phyloP scores from a whole-genome alignment of 2,113 vertebrate genomes.

The Corydoras maculifer region DNA sequence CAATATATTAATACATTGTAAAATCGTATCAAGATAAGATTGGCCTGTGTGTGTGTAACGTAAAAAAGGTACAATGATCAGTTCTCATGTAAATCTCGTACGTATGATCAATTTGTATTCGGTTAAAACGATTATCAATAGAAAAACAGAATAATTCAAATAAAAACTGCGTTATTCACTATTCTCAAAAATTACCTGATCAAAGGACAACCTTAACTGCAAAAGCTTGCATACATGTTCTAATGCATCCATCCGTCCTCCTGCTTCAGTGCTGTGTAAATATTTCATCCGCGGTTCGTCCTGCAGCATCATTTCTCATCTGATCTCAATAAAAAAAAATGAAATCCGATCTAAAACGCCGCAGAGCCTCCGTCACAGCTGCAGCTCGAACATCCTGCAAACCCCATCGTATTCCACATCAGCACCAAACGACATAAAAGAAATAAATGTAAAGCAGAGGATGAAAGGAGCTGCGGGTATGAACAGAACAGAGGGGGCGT shows the following conservation, averaged over 20 bases:
- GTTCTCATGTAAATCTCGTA: no score
- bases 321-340: background rate
- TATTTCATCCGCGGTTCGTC: background rate
- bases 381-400: background rate
- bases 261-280: background rate
- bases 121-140: no score
- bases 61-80: no score
- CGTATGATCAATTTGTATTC: no score
- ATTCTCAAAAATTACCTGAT: no score
- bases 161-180: no score
- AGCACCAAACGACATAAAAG: background rate
- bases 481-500: constrained; percentile 39
- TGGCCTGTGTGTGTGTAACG: no score
- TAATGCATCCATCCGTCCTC: background rate
- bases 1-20: no score
- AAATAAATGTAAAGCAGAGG: background rate
- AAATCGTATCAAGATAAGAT: no score
- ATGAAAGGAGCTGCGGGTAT: background rate
- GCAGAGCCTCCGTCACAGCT: background rate
- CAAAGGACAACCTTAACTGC: no score
- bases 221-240: no score
- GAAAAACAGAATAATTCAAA: no score
- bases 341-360: background rate
- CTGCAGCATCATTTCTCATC: background rate
- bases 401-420: background rate